A percentile compares a stretch with the other conserved stretches of the same genome.
phyloP scores from a whole-genome alignment of 2,797 vertebrate species.

The Chaenodraco wilsoni region DNA sequence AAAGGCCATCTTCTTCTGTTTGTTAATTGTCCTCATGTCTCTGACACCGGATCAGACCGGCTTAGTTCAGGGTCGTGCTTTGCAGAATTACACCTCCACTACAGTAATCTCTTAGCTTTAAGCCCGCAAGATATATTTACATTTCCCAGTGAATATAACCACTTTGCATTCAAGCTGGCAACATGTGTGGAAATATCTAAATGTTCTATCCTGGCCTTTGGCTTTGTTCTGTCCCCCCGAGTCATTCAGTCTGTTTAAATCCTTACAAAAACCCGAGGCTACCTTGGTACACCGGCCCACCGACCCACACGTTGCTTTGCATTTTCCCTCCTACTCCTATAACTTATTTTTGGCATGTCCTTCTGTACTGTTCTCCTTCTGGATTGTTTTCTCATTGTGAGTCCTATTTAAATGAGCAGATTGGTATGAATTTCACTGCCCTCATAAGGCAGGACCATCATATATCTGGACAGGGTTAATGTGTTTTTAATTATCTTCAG shows the following conservation, averaged over 20 bases:
- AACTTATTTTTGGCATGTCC: conserved; percentile 42
- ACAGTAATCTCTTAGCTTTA: conserved; percentile 69
- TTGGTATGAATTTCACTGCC: not conserved
- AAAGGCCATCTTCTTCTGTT: conserved; percentile 35
- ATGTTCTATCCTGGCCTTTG: conserved; percentile 66
- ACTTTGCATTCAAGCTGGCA: conserved; percentile 57
- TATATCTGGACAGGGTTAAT: conserved; percentile 1
- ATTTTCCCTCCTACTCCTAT: conserved; percentile 41
- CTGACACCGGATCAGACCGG: conserved; percentile 69
- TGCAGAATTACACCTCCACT: conserved; percentile 59
- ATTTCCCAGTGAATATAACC: conserved; percentile 62
- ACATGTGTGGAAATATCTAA: conserved; percentile 70
- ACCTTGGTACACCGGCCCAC: conserved; percentile 31
- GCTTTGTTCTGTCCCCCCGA: conserved; percentile 54
- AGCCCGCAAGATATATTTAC: conserved; percentile 59
- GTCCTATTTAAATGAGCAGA: conserved; percentile 25
- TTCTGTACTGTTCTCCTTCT: conserved; percentile 22
- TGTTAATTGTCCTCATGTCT: conserved; percentile 69
- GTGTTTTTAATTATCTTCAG: conserved; percentile 26
- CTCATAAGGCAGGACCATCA: conserved; percentile 3
- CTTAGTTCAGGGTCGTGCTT: conserved; percentile 70
- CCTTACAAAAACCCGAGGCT: conserved; percentile 60
- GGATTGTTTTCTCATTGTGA: conserved; percentile 28
- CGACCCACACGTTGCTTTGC: conserved; percentile 40
- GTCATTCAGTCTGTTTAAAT: conserved; percentile 55